Conservation (phyloP, 92 coral and sea anemone genomes). For the Zoanthus solanderi region DNA sequence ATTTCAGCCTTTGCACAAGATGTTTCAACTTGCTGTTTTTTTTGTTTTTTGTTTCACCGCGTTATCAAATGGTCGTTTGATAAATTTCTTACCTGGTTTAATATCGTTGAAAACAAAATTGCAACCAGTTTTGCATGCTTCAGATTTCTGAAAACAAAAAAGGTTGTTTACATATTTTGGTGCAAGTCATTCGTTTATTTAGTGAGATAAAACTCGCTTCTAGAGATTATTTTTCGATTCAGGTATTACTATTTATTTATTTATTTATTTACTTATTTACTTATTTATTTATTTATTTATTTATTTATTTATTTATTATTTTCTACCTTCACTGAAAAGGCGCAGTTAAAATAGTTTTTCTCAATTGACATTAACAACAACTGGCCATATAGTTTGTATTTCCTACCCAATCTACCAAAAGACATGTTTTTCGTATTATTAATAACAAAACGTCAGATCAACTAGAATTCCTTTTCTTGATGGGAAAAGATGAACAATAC, state of each 20-base stretch:
- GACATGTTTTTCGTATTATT: background rate
- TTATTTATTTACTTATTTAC: no score
- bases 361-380: background rate
- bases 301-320: no score
- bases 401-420: background rate
- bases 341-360: background rate
- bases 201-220: background rate
- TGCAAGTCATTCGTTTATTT: background rate
- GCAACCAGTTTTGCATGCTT: conserved; percentile 18
- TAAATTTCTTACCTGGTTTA: conserved; percentile 3
- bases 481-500: background rate
- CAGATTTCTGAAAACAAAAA: background rate
- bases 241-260: no score
- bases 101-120: conserved; percentile 29
- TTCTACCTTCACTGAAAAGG: background rate
- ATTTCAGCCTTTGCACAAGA: no score
- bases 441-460: background rate
- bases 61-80: no score
- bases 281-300: no score
- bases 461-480: no score
- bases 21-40: no score
- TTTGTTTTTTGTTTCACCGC: background rate
- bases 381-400: background rate
- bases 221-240: no score
- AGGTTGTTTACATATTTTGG: no score